Evolutionary conservation across 2,113 vertebrate genomes (phyloP).

Genomic region (Genyomyrus donnyi): DNA sequence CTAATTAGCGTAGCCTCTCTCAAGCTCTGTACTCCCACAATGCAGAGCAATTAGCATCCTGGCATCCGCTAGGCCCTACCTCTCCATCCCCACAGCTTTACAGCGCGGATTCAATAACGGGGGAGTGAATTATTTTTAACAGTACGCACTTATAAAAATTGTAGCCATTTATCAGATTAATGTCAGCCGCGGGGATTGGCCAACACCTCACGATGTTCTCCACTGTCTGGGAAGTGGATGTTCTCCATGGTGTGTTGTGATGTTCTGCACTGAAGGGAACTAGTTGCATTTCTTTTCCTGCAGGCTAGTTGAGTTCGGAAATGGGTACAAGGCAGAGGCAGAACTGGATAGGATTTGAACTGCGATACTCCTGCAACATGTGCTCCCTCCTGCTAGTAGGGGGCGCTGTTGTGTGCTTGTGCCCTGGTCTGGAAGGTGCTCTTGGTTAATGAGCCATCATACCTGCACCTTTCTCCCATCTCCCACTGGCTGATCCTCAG

Average conservation of each 20-base stretch:
- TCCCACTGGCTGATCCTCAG: not conserved
- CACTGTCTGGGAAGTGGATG: conserved; percentile 30
- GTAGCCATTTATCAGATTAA: conserved; percentile 73
- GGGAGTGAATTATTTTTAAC: conserved; percentile 36
- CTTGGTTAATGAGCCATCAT: not conserved
- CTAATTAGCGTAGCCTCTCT: conserved; percentile 31
- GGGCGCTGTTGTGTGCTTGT: not conserved
- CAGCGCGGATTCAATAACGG: conserved; percentile 26
- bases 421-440: not conserved
- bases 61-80: conserved; percentile 12
- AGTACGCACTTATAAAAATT: conserved; percentile 70
- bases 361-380: not conserved
- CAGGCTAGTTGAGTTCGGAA: not conserved
- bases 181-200: conserved; percentile 55
- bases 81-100: conserved; percentile 20
- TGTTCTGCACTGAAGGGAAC: not conserved
- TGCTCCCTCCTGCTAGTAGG: not conserved
- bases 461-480: not conserved
- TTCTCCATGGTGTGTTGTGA: not conserved
- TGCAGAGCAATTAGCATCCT: conserved; percentile 2
- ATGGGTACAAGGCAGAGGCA: not conserved
- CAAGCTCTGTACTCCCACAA: not conserved
- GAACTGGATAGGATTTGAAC: not conserved
- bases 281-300: not conserved
- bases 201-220: conserved; percentile 46